Conservation (phyloP, 2,888 invertebrate species). For the Himalopsyche tibetana region DNA sequence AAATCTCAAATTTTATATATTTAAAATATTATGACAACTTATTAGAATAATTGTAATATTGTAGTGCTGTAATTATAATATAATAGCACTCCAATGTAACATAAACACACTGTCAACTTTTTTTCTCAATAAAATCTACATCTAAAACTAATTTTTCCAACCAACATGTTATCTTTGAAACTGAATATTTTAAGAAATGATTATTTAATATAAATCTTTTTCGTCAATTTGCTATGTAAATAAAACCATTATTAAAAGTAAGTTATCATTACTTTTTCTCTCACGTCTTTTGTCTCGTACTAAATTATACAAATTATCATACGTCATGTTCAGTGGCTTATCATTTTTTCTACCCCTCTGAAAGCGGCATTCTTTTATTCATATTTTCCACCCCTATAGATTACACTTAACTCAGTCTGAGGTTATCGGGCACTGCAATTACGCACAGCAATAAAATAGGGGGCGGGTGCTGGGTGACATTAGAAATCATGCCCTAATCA, state of each 20-base stretch:
- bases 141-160: too few relatives aligned
- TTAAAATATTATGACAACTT: too few relatives aligned
- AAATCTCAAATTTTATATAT: too few relatives aligned
- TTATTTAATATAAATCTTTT: too few relatives aligned
- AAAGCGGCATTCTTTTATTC: constrained; percentile 30
- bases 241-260: not conserved
- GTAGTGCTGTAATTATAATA: too few relatives aligned
- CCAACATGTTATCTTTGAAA: too few relatives aligned
- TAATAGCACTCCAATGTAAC: too few relatives aligned
- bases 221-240: not conserved
- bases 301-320: constrained; percentile 15
- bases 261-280: not conserved
- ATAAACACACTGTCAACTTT: too few relatives aligned
- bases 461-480: constrained; percentile 48
- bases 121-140: too few relatives aligned
- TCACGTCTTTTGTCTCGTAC: not conserved
- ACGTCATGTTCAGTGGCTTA: not conserved
- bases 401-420: constrained; percentile 15
- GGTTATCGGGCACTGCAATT: constrained; percentile 51
- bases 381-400: constrained; percentile 15
- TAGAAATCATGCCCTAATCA: not conserved
- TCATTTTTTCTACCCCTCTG: not conserved
- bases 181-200: too few relatives aligned
- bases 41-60: too few relatives aligned
- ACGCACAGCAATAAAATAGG: constrained; percentile 53